Percentiles rank a stretch among this genome's conserved stretches.
Conservation (phyloP, 2,797 vertebrate species). For the Ceryle rudis region DNA sequence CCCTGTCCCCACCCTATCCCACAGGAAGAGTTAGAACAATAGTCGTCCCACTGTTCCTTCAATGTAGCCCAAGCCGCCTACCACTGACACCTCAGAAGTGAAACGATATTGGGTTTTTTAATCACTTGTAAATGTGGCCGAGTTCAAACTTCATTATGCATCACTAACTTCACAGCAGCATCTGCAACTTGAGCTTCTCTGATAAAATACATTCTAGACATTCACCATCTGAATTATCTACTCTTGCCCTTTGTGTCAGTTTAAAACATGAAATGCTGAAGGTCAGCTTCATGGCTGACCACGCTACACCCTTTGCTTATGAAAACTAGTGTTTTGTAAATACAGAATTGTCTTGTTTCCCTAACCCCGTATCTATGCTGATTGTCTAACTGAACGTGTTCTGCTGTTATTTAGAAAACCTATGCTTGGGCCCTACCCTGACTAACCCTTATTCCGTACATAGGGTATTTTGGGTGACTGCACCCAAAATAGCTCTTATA, state of each 20-base stretch:
- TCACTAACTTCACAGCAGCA: not conserved
- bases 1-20: constrained; percentile 55
- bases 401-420: not conserved
- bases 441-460: not conserved
- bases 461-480: not conserved
- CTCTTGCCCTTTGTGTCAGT: not conserved
- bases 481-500: not conserved
- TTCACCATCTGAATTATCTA: not conserved
- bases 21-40: constrained; percentile 63
- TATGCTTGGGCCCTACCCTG: not conserved
- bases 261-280: not conserved
- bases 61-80: not conserved
- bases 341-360: not conserved
- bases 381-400: not conserved
- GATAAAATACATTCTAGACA: not conserved
- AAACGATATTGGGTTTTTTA: fast-evolving
- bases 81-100: constrained; percentile 13
- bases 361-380: not conserved
- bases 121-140: not conserved
- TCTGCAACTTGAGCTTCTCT: not conserved
- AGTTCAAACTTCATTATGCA: not conserved
- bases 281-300: not conserved
- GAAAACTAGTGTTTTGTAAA: not conserved
- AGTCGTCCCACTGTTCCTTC: constrained; percentile 14
- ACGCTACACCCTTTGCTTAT: not conserved